Evolutionary conservation across 92 coral and sea anemone genomes (phyloP).

Genomic region (Zoanthus solanderi): DNA sequence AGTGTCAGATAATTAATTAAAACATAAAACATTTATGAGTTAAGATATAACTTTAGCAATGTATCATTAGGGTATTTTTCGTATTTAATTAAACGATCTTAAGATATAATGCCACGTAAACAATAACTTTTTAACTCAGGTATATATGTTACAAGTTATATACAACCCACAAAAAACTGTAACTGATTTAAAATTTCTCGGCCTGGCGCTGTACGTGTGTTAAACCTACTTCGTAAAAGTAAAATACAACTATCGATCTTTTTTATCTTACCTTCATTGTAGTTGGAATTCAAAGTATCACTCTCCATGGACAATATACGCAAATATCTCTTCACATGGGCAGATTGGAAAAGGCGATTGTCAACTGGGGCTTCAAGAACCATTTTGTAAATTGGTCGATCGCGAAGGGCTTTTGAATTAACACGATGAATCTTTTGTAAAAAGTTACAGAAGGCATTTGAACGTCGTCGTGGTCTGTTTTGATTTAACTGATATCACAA

Average conservation of each 20-base stretch:
- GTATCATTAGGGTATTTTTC: neutral
- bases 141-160: neutral
- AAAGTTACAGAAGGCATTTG: neutral
- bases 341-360: neutral
- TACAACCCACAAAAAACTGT: neutral
- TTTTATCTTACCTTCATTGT: conserved; percentile 28
- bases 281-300: conserved; percentile 21
- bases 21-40: too few species aligned
- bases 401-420: neutral
- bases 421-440: neutral
- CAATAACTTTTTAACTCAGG: neutral
- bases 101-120: neutral
- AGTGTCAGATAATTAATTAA: too few species aligned
- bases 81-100: neutral
- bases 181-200: neutral
- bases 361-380: conserved; percentile 35
- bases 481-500: neutral
- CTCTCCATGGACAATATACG: conserved; percentile 24
- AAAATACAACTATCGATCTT: neutral
- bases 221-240: too few species aligned
- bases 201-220: too few species aligned
- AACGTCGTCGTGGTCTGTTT: neutral
- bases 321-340: neutral
- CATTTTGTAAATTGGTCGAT: neutral
- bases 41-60: too few species aligned